Percentiles rank a stretch among this genome's conserved stretches.
Conservation (phyloP, 2,797 vertebrate genomes). For the Meriones psammophilus region DNA sequence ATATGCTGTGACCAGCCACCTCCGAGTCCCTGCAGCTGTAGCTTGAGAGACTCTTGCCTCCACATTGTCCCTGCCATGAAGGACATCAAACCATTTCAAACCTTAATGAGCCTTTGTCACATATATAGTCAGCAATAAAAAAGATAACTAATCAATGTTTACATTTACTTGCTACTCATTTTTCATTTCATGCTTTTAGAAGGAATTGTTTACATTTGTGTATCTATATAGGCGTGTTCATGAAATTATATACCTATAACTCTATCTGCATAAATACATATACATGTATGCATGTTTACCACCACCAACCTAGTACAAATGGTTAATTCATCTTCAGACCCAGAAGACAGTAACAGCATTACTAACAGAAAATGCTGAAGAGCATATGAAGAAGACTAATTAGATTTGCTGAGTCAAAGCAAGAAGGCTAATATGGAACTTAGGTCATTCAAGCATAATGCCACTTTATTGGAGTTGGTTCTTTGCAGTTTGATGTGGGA, state of each 20-base stretch:
- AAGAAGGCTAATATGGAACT: background rate
- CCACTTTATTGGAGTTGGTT: background rate
- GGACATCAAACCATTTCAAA: background rate
- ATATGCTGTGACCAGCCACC: background rate
- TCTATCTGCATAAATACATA: background rate
- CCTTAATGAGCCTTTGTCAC: background rate
- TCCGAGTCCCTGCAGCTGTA: background rate
- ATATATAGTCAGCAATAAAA: background rate
- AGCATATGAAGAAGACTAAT: background rate
- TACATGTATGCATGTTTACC: background rate
- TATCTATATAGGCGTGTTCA: background rate
- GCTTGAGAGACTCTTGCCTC: background rate
- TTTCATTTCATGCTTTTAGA: constrained; percentile 8
- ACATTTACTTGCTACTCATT: background rate
- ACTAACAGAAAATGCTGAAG: background rate
- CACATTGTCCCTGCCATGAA: too few species aligned
- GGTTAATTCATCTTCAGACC: constrained; percentile 16
- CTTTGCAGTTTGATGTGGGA: background rate
- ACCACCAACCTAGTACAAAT: background rate
- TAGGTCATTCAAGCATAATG: background rate
- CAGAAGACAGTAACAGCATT: constrained; percentile 1
- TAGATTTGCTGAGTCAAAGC: constrained; percentile 8
- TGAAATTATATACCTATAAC: background rate
- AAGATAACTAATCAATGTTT: background rate
- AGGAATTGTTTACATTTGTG: background rate